A percentile compares a stretch with the other conserved stretches of the same genome.
phyloP scores from a whole-genome alignment of 35 echinoderm and acorn worm genomes.

The Acanthaster planci region DNA sequence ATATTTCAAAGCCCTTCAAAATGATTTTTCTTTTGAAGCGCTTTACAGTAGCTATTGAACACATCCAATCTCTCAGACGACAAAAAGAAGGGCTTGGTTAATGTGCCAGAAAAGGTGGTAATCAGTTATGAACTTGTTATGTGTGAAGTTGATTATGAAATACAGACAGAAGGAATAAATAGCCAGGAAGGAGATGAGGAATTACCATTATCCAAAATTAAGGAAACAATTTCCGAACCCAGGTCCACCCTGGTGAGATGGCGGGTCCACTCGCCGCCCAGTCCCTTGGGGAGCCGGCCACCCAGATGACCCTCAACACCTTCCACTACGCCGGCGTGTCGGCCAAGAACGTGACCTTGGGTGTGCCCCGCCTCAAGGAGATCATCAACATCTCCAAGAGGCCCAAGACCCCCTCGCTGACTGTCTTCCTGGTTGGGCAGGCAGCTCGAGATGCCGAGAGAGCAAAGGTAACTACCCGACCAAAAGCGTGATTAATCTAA shows the following conservation, averaged over 20 bases:
- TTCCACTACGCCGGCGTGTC: slow-evolving; percentile 99
- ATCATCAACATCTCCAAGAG: slow-evolving; percentile 99
- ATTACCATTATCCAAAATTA: too few species aligned
- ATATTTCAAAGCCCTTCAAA: too few species aligned
- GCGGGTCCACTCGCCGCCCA: slow-evolving; percentile 91
- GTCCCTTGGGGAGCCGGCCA: slow-evolving; percentile 95
- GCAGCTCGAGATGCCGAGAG: slow-evolving; percentile 96
- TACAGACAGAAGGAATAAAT: too few species aligned
- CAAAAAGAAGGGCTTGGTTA: too few species aligned
- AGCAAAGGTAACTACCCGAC: slow-evolving; percentile 71
- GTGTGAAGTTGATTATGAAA: too few species aligned
- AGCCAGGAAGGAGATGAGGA: too few species aligned
- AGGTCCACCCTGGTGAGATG: slow-evolving; percentile 97
- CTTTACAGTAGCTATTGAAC: too few species aligned
- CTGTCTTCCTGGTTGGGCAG: slow-evolving; percentile 86
- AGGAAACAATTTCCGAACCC: background rate
- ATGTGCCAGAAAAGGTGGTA: too few species aligned
- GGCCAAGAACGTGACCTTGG: slow-evolving; percentile 98
- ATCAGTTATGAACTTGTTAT: too few species aligned
- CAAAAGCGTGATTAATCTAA: too few species aligned
- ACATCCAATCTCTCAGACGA: too few species aligned
- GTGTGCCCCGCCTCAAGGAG: slow-evolving; percentile 98
- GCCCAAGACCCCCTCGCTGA: slow-evolving; percentile 97
- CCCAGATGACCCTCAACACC: slow-evolving; percentile 99
- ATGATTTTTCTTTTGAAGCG: too few species aligned